These are phyloP conservation scores for Acronicta leporina DNA, from an alignment of 2,888 invertebrate genomes.

Conservation along the genomic window DNA sequence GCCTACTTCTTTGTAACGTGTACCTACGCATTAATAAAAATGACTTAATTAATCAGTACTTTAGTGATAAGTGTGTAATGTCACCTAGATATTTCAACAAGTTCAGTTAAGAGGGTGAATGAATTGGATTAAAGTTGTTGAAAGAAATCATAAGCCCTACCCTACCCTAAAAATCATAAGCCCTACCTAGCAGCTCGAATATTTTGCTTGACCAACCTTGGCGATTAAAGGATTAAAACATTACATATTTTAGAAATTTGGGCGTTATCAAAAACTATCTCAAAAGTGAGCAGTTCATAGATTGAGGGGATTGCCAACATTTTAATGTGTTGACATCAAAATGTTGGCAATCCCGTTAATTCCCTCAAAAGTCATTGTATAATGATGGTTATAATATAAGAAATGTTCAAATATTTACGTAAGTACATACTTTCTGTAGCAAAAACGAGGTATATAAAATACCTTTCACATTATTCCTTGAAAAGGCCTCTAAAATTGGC, in stretches of 20 bases:
- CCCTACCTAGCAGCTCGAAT: background rate
- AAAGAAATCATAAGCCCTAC: no score
- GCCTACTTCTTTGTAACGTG: constrained; percentile 14
- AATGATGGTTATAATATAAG: background rate
- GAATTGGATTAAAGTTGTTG: background rate
- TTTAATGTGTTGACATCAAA: no score
- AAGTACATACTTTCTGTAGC: background rate
- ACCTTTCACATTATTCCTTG: constrained; percentile 9
- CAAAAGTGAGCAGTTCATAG: no score
- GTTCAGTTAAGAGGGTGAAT: constrained; percentile 13
- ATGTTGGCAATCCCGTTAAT: no score
- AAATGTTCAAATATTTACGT: background rate
- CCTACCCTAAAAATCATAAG: no score
- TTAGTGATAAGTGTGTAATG: constrained; percentile 14
- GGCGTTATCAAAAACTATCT: no score
- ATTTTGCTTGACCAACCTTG: background rate
- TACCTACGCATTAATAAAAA: constrained; percentile 27
- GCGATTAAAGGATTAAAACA: no score
- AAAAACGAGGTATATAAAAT: constrained; percentile 9
- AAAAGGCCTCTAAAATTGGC: constrained; percentile 49
- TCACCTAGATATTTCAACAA: constrained; percentile 1
- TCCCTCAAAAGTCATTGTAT: no score
- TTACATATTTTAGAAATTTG: no score
- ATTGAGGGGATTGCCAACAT: no score
- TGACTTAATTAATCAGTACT: constrained; percentile 24